Evolutionary conservation across 2,797 vertebrate species (phyloP), one percentile per base, ranked within the genome.

Genomic region (Choloepus didactylus): DNA sequence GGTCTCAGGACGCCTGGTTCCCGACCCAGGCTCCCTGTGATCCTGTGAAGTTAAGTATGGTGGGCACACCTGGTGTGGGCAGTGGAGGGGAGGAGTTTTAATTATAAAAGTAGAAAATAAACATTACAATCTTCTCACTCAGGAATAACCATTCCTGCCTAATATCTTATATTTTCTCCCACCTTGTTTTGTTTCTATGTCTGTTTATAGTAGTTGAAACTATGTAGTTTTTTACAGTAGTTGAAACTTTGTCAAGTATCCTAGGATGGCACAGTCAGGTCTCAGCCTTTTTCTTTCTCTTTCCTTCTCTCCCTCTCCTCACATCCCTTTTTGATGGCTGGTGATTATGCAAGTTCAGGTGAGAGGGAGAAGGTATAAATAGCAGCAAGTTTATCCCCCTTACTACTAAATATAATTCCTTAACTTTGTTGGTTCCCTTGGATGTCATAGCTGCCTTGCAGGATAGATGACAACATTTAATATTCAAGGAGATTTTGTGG

Each of bases 91-190:
- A 7, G 60, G 23, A 11, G 35, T 0, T 62, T 49, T 91, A 62
- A 73, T 60, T 46, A 56, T 35, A 38, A 51, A 94, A 38, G 12
- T 27, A 91, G 80, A 89, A 69, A 59, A 41, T 41, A 73, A 90
- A 88, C 41, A 70, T n/a, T 23, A 38, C 15, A 69, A 38, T 29
- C 14, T 21, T 85, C 19, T 82, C 77, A 64, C 23, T 91, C n/a
- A 44, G 29, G 67, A 29, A 64, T 54, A 76, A 80, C 2, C 9
- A 9, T 77, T 6, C 35, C 56, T 38, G 15, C 19, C 27, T 90
- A 35, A 66, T 35, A 59, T 38, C 54, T 76, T 72, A 15, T 3
- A 23, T 21, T 23, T 72, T 73, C 46, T 89, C 62, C 82, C 51
- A 9, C 35, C 75, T 2, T 70, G 75, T 90, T 84, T 21, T 38